Percentiles rank a stretch among this genome's conserved stretches.
Evolutionary conservation across 2,888 invertebrate genomes (phyloP).

Genomic region (Polyommatus iphigenia): DNA sequence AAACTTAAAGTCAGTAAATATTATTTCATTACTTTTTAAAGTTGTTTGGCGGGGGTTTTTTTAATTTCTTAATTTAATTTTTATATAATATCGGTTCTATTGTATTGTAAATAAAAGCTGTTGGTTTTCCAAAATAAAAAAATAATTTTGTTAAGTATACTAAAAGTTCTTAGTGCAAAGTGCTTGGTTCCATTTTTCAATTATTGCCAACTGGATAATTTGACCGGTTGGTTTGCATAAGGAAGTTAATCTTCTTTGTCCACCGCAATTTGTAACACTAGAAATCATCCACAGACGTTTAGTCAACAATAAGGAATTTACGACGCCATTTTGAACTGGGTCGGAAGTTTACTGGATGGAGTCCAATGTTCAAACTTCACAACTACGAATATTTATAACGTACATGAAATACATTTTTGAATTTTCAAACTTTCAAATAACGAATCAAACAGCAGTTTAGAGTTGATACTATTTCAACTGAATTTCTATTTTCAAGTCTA

Average conservation of each 20-base stretch:
- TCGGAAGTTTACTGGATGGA: conserved; percentile 17
- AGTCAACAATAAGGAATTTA: background rate
- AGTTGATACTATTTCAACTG: background rate
- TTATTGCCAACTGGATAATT: background rate
- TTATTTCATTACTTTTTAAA: too few species aligned
- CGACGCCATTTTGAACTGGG: conserved; percentile 17
- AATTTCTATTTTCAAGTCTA: too few species aligned
- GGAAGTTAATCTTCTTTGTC: background rate
- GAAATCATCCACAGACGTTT: background rate
- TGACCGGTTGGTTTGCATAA: too few species aligned
- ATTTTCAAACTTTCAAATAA: background rate
- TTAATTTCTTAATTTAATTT: too few species aligned
- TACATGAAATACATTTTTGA: background rate
- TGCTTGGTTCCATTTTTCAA: background rate
- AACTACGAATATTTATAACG: background rate
- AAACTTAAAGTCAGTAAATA: too few species aligned
- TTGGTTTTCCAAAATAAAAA: too few species aligned
- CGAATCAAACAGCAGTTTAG: background rate
- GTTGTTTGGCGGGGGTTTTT: too few species aligned
- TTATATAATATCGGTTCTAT: too few species aligned
- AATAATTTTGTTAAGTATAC: too few species aligned
- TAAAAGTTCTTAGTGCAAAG: too few species aligned
- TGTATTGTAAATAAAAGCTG: too few species aligned
- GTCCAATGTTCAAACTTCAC: conserved; percentile 16
- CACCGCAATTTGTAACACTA: background rate